Base-by-base conservation (phyloP, 2,888 invertebrate genomes). In the Pachycephus smyrnensis region DNA sequence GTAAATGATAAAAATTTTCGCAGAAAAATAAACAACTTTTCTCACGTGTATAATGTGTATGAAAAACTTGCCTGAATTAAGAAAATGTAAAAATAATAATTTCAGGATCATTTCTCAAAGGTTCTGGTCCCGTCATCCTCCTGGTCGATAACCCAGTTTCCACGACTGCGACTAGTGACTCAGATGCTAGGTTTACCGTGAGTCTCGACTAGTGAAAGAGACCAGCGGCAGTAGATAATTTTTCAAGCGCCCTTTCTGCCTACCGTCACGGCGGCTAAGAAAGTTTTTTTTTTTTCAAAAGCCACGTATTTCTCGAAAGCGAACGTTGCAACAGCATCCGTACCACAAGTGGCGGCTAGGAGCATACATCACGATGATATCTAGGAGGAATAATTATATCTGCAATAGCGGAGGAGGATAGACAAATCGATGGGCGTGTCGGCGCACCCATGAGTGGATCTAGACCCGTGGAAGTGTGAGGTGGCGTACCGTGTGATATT, bases 361-460 rank as follows among this genome's bases (percentile, higher is more conserved):
- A 71, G 15, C 12, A 74, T 32, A 36, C n/a, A 32, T 35, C 74
- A 32, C 74, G 74, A 36, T 71, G 74, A 74, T 74, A 74, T 74
- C 74, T 74, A 33, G 36, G n/a, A 74, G 74, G 74, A 74, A 74
- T 36, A 74, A 74, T 74, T 74, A 74, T 74, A 31, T 33, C 33
- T 30, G 37, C 31, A 33, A 71, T 33, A 23, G 74, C 30, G 74
- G 74, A 74, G 74, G 74, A 36, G 74, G 74, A 74, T 74, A 74
- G 74, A 74, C 74, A 74, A 74, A 74, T 74, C 74, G 74, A 74
- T 74, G 74, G 74, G 74, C 74, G 74, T 74, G 74, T 33, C 37
- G 74, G 74, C 74, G 74, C 74, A 74, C 74, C 74, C 74, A 74
- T 55, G 55, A 55, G 55, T 55, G 23, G 55, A 55, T 55, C 55